phyloP scores from a whole-genome alignment of 2,888 invertebrate species.

The Scaptomyza polygonia region DNA sequence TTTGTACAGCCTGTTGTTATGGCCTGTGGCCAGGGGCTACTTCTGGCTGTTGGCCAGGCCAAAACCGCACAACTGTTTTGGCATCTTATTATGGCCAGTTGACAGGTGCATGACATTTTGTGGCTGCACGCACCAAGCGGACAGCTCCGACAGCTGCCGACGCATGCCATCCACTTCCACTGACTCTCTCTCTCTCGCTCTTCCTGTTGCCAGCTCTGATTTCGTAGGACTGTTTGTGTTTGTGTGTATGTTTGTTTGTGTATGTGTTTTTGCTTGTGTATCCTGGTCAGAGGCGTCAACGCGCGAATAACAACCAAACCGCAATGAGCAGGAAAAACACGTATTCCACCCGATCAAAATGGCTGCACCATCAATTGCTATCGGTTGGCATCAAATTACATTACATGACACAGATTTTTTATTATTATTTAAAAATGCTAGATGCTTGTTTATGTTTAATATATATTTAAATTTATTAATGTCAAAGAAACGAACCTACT shows the following conservation, averaged over 20 bases:
- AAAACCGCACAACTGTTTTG: constrained; percentile 79
- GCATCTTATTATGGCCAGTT: constrained; percentile 77
- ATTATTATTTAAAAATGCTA: too few species aligned
- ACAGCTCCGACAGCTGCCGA: constrained; percentile 47
- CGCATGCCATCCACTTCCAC: constrained; percentile 28
- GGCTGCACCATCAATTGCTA: constrained; percentile 61
- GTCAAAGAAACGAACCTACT: too few species aligned
- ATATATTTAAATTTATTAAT: too few species aligned
- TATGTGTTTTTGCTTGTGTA: neutral
- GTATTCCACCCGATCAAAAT: constrained; percentile 11
- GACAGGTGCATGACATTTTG: constrained; percentile 80
- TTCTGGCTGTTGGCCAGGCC: constrained; percentile 48
- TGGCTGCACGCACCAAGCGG: constrained; percentile 66
- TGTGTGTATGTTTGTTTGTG: neutral
- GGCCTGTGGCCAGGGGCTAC: constrained; percentile 16
- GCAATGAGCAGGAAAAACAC: constrained; percentile 39
- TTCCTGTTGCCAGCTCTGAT: constrained; percentile 2
- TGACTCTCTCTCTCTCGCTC: neutral
- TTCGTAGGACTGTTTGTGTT: neutral
- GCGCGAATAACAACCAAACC: constrained; percentile 57
- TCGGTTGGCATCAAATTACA: constrained; percentile 58
- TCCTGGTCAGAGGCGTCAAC: constrained; percentile 52
- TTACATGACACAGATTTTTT: constrained; percentile 31
- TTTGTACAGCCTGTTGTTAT: constrained; percentile 41
- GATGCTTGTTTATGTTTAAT: too few species aligned